Evolutionary conservation across 2,888 invertebrate genomes (phyloP), one percentile per base, ranked within the genome.

Genomic region (Amblyjoppa fuscipennis): DNA sequence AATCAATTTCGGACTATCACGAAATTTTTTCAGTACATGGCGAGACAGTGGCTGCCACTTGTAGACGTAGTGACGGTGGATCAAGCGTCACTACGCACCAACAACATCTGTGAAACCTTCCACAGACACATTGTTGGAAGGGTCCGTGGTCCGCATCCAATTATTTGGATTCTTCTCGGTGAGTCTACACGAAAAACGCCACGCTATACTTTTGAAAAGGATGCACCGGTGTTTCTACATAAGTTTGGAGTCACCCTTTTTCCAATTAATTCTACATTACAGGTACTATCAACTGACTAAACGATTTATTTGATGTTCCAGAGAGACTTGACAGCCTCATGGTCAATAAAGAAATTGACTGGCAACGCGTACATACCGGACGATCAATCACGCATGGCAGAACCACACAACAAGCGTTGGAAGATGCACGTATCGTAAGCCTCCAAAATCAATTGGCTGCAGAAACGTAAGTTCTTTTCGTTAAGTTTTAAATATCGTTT

Each of bases 131-230:
- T 64, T 31, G 16, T 64, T 31, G 34, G 34, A 64, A 64, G 64
- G 34, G 16, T 64, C 28, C 34, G 64, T 64, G 64, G 64, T 3
- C 16, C 64, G 64, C 64, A 64, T 31, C 64, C 64, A 34, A 64
- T 16, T 5, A 59, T 59, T 59, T 59, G 59, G 59, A 59, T 59
- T 59, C n/a, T 59, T 25, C 3, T 59, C 25, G 28, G 59, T 59
- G 59, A 59, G 6, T 11, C 20, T 59, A 25, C 9, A 59, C 11
- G n/a, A 11, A 59, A 59, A 25, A 5, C 0, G 34, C 34, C 34
- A 31, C 59, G 20, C 25, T 25, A n/a, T n/a, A 53, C 9, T 59
- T 59, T 59, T 59, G 59, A 20, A 13, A 13, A 53, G 38, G 38
- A 38, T 38, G 38, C 28, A 31, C 28, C 28, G 28, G 28, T 31